Evolutionary conservation across 2,113 vertebrate species (phyloP).

Genomic region (Grus americana): DNA sequence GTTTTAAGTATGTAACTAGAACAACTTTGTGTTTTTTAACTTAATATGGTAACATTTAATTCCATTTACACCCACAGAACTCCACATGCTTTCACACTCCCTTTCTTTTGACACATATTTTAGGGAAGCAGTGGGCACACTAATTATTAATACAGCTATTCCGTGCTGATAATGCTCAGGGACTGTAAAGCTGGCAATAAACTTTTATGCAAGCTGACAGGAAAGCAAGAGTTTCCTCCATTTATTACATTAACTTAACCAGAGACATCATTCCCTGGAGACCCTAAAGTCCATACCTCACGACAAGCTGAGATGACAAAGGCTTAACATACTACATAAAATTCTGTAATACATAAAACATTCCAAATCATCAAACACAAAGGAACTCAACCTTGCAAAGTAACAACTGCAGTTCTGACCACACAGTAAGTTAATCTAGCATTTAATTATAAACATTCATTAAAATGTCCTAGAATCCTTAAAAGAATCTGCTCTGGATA

Average conservation of each 20-base stretch:
- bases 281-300: neutral
- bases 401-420: neutral
- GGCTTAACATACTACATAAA: neutral
- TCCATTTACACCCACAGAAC: neutral
- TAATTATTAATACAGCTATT: neutral
- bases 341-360: neutral
- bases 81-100: neutral
- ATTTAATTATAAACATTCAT: neutral
- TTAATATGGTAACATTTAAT: neutral
- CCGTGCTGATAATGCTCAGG: neutral
- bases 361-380: neutral
- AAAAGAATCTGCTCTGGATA: neutral
- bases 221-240: neutral
- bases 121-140: neutral
- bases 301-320: neutral
- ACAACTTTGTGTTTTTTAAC: neutral
- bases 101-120: neutral
- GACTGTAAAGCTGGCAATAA: neutral
- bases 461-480: neutral
- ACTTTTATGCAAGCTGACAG: slow-evolving; percentile 15
- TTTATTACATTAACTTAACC: slow-evolving; percentile 8
- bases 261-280: neutral
- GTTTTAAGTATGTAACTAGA: neutral
- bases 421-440: neutral
- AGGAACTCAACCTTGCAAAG: neutral